Evolutionary conservation across 2,888 invertebrate species (phyloP).

Genomic region (Synanthedon tipuliformis): DNA sequence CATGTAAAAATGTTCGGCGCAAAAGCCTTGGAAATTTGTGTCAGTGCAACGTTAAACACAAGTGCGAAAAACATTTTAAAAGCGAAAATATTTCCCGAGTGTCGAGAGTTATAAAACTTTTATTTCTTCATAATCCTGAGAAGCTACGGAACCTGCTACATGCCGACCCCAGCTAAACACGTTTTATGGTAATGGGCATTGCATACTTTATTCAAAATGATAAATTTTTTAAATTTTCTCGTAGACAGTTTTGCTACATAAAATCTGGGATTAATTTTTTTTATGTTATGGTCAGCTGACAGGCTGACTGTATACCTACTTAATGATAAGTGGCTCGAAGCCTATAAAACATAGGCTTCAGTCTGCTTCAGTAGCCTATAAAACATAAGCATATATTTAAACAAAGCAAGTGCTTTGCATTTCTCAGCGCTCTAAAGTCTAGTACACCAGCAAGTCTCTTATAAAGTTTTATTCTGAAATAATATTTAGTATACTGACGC

Average conservation of each 20-base stretch:
- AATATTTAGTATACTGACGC: no score
- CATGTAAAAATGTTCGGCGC: background rate
- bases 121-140: constrained; percentile 17
- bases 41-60: background rate
- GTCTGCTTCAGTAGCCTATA: no score
- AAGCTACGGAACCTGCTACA: constrained; percentile 2
- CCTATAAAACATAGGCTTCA: no score
- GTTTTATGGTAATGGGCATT: constrained; percentile 20
- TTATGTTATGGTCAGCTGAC: no score
- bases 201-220: constrained; percentile 11
- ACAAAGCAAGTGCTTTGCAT: no score
- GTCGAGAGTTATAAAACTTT: constrained; percentile 17
- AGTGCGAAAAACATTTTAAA: constrained; percentile 7
- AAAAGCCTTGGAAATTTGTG: background rate
- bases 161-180: constrained; percentile 3
- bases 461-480: no score
- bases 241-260: background rate
- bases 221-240: constrained; percentile 1
- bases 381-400: no score
- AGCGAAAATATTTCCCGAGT: constrained; percentile 8
- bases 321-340: no score
- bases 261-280: no score
- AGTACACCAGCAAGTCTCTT: no score
- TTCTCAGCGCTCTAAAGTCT: no score
- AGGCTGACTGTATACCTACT: no score